Conservation (phyloP, 2,888 invertebrate species). For the Marasmarcha lunaedactyla region DNA sequence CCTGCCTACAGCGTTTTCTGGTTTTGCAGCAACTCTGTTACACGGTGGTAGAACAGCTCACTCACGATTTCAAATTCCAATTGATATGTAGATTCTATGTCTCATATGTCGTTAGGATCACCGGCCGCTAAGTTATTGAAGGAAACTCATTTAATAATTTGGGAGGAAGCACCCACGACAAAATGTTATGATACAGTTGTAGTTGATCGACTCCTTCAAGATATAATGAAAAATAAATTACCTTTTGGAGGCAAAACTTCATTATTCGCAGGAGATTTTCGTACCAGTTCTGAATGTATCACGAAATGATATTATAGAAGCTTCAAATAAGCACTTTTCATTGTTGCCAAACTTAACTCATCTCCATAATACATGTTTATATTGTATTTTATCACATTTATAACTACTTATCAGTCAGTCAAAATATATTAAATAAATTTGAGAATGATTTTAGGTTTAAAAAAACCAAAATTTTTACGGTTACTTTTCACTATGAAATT, state of each 20-base stretch:
- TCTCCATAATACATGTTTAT: too few species aligned
- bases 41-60: conserved; percentile 10
- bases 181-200: conserved; percentile 17
- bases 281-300: conserved; percentile 13
- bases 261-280: conserved; percentile 13
- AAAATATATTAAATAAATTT: too few species aligned
- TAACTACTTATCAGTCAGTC: too few species aligned
- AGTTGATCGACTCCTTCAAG: conserved; percentile 17
- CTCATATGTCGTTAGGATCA: conserved; percentile 16
- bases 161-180: too few species aligned
- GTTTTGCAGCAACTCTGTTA: conserved; percentile 12
- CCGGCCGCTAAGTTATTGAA: conserved; percentile 12
- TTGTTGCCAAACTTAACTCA: conserved; percentile 13
- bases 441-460: too few species aligned
- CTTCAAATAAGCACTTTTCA: too few species aligned
- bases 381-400: too few species aligned
- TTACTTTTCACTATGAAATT: too few species aligned
- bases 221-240: conserved; percentile 16
- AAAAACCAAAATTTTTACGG: too few species aligned
- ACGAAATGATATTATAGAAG: conserved; percentile 13
- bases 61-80: conserved; percentile 13
- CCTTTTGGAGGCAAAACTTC: conserved; percentile 13
- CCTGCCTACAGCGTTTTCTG: conserved; percentile 11
- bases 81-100: conserved; percentile 14
- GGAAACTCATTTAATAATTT: conserved; percentile 15